These are phyloP conservation scores for Siniperca obscura DNA, from an alignment of 2,797 vertebrate genomes.

Conservation along the genomic window DNA sequence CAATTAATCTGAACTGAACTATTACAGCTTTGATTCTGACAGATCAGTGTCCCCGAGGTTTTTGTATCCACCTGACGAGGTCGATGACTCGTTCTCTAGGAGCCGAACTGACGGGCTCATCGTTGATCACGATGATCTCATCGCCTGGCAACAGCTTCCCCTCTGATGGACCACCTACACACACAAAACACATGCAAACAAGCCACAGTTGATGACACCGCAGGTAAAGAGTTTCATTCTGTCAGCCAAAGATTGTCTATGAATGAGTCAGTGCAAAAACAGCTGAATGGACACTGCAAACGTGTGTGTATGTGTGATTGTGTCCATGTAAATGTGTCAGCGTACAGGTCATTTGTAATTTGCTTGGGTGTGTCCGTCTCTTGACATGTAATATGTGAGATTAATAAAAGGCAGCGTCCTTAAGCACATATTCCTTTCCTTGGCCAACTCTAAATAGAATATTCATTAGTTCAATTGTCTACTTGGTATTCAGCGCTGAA, in stretches of 20 bases:
- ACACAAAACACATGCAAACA: constrained; percentile 35
- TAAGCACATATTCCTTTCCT: constrained; percentile 13
- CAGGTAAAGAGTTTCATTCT: neutral
- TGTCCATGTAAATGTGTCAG: neutral
- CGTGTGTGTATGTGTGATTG: neutral
- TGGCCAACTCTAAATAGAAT: constrained; percentile 40
- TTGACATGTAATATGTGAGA: constrained; percentile 7
- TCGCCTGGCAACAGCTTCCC: constrained; percentile 95
- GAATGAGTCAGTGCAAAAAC: neutral
- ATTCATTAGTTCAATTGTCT: constrained; percentile 65
- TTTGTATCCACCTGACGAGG: constrained; percentile 90
- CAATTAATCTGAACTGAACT: neutral
- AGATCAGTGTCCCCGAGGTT: neutral
- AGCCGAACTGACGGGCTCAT: constrained; percentile 93
- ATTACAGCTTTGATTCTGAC: neutral
- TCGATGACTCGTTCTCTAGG: constrained; percentile 96
- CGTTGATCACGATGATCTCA: constrained; percentile 97
- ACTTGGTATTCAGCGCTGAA: constrained; percentile 56
- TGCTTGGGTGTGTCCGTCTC: constrained; percentile 7
- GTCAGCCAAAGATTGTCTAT: neutral
- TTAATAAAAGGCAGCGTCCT: constrained; percentile 24
- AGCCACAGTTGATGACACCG: constrained; percentile 5
- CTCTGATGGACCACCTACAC: constrained; percentile 92
- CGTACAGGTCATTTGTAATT: no score
- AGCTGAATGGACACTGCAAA: constrained; percentile 6